These are phyloP conservation scores for Ceyx erithaca DNA, from an alignment of 2,797 vertebrate genomes.

Conservation along the genomic window DNA sequence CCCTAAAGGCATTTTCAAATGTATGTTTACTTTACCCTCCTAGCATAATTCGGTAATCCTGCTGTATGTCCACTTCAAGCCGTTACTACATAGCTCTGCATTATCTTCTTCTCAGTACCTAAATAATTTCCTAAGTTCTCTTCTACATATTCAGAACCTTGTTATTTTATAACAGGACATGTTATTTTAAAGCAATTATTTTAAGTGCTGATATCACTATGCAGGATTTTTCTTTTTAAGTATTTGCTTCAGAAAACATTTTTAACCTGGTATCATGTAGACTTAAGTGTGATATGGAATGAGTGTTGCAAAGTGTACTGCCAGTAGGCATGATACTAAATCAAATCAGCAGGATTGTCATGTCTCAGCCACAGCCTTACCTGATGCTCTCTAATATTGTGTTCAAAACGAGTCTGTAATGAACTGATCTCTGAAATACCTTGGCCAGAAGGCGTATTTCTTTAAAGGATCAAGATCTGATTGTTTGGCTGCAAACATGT, in stretches of 20 bases:
- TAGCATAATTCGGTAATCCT: not conserved
- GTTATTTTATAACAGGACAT: not conserved
- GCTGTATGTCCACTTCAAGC: not conserved
- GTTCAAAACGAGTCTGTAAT: not conserved
- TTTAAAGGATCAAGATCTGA: conserved; percentile 12
- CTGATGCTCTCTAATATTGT: not conserved
- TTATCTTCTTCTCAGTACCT: not conserved
- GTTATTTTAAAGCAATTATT: not conserved
- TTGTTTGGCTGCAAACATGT: not conserved
- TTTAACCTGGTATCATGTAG: not conserved
- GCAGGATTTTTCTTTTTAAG: not conserved
- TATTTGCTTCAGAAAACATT: not conserved
- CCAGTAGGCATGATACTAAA: not conserved
- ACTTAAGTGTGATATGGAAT: not conserved
- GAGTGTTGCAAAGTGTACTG: not conserved
- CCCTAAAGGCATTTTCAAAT: not conserved
- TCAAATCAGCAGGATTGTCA: not conserved
- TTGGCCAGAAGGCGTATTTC: not conserved
- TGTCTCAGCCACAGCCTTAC: not conserved
- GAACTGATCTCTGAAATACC: not conserved
- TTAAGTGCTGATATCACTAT: not conserved
- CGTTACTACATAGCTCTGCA: not conserved
- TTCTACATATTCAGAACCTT: not conserved
- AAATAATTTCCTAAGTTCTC: not conserved
- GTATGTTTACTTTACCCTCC: not conserved